These are phyloP conservation scores for Theristus sp. DNA, from an alignment of 2,888 invertebrate species.

Conservation along the genomic window DNA sequence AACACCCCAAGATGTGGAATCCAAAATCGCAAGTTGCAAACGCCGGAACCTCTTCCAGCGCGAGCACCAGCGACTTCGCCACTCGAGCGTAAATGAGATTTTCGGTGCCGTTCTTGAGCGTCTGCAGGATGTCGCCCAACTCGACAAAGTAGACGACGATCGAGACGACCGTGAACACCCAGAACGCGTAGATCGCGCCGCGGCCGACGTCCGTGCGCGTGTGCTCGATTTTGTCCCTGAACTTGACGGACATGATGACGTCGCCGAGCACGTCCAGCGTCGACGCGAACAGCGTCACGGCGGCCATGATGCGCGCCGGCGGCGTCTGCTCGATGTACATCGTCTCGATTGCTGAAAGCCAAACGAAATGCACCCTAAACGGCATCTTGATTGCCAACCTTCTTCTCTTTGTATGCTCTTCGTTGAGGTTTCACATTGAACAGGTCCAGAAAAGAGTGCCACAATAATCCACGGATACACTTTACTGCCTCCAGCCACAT, in stretches of 20 bases:
- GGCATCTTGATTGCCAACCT: no score
- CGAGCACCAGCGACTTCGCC: background rate
- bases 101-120: slow-evolving; percentile 1
- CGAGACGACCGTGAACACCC: slow-evolving; percentile 21
- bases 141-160: slow-evolving; percentile 23
- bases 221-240: background rate
- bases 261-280: slow-evolving; percentile 28
- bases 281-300: slow-evolving; percentile 23
- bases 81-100: background rate
- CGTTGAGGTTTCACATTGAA: no score
- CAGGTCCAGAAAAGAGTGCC: no score
- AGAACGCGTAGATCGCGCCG: slow-evolving; percentile 15
- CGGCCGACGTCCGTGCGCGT: background rate
- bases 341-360: background rate
- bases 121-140: slow-evolving; percentile 1
- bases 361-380: no score
- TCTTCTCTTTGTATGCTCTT: no score
- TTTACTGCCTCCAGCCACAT: no score
- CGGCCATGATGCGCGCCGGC: slow-evolving; percentile 22
- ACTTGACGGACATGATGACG: slow-evolving; percentile 19
- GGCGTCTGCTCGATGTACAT: slow-evolving; percentile 23
- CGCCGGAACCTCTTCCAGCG: background rate
- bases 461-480: no score
- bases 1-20: no score
- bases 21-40: no score